Percentiles rank a stretch among this genome's conserved stretches.
Evolutionary conservation across 2,113 vertebrate species (phyloP).

Genomic region (Dissostichus mawsoni): DNA sequence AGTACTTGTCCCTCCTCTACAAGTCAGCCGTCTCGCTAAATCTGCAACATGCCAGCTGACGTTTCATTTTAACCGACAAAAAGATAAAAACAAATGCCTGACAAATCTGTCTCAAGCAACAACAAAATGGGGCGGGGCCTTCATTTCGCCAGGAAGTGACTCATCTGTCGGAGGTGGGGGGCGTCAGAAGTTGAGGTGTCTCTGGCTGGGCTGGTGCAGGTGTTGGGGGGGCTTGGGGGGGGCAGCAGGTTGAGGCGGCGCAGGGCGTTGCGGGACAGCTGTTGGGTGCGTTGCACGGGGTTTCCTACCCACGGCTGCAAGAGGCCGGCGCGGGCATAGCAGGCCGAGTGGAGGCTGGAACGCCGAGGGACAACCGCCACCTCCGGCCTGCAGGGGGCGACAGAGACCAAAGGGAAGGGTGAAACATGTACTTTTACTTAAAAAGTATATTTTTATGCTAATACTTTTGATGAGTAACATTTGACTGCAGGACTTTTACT

Average conservation of each 20-base stretch:
- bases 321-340: constrained; percentile 87
- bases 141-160: too few species aligned
- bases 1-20: too few species aligned
- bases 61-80: too few species aligned
- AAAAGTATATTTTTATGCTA: too few species aligned
- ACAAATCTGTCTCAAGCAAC: too few species aligned
- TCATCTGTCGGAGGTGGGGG: background rate
- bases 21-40: too few species aligned
- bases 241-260: constrained; percentile 93
- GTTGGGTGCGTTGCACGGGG: constrained; percentile 83
- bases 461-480: too few species aligned
- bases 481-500: too few species aligned
- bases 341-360: constrained; percentile 83
- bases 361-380: constrained; percentile 81
- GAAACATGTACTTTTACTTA: too few species aligned
- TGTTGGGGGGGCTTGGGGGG: constrained; percentile 86
- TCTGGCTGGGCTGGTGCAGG: constrained; percentile 95
- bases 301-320: constrained; percentile 86
- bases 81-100: too few species aligned
- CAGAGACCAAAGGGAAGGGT: constrained; percentile 8
- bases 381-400: constrained; percentile 85
- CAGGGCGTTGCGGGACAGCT: constrained; percentile 89
- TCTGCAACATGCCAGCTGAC: too few species aligned
- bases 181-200: constrained; percentile 96
- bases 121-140: too few species aligned